A percentile compares a stretch with the other conserved stretches of the same genome.
These are phyloP conservation scores for Idaea biselata DNA, from an alignment of 2,888 invertebrate genomes.

Conservation along the genomic window DNA sequence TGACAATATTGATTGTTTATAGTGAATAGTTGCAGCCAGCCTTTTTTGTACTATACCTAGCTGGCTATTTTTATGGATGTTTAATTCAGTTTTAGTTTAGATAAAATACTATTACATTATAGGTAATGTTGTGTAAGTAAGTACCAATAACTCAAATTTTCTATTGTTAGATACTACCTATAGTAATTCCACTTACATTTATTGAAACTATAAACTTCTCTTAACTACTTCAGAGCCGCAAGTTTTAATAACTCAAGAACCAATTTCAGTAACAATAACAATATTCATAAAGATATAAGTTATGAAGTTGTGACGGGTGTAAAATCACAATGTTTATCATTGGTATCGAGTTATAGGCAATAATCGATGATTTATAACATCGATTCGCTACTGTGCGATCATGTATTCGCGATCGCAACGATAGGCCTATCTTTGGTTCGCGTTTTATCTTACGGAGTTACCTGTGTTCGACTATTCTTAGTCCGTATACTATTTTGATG, in stretches of 20 bases:
- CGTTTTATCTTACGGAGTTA: conserved; percentile 10
- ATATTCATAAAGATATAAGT: conserved; percentile 10
- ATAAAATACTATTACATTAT: too few species aligned
- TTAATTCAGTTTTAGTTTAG: too few species aligned
- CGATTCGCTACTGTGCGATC: conserved; percentile 57
- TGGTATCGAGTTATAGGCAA: conserved; percentile 57
- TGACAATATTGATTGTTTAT: conserved; percentile 4
- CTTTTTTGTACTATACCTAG: too few species aligned
- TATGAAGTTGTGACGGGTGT: conserved; percentile 37
- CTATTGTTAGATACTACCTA: background rate
- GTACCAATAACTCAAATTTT: too few species aligned
- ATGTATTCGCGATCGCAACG: conserved; percentile 41
- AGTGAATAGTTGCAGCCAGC: conserved; percentile 4
- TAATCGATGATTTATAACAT: conserved; percentile 62
- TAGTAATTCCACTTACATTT: background rate
- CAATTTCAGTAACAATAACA: conserved; percentile 12
- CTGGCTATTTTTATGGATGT: too few species aligned
- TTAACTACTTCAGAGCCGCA: background rate
- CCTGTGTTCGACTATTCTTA: background rate
- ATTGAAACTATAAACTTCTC: background rate
- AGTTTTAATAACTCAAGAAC: conserved; percentile 5
- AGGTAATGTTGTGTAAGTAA: too few species aligned
- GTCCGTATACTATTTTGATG: background rate
- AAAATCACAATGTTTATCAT: conserved; percentile 61
- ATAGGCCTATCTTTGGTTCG: conserved; percentile 46